Percentiles rank a stretch among this genome's conserved stretches.
These are phyloP conservation scores for Caenorhabditis remanei DNA, from an alignment of 1,140 invertebrate species.

Conservation along the genomic window DNA sequence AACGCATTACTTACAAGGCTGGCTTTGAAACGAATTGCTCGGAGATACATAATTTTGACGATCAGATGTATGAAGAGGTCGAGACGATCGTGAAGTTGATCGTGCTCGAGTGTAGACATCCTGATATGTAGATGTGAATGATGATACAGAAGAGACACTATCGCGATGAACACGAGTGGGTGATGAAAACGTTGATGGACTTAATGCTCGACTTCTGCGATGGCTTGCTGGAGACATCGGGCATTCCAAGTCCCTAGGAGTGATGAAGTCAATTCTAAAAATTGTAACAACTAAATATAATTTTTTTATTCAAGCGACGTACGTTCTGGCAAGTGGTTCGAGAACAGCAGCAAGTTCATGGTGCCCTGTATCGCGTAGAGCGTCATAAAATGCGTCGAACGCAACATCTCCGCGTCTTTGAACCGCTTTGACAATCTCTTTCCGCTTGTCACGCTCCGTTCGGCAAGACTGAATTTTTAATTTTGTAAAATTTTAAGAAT, in stretches of 20 bases:
- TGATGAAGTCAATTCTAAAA: background rate
- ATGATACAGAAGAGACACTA: constrained; percentile 11
- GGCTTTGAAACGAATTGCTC: background rate
- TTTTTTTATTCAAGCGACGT: background rate
- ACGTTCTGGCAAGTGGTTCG: constrained; percentile 39
- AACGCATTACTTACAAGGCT: background rate
- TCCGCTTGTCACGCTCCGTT: constrained; percentile 23
- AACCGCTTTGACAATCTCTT: constrained; percentile 50
- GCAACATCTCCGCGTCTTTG: constrained; percentile 57
- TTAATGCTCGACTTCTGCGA: constrained; percentile 11
- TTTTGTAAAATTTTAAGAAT: background rate
- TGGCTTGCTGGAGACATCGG: constrained; percentile 7
- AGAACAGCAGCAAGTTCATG: constrained; percentile 39
- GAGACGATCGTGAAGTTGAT: constrained; percentile 19
- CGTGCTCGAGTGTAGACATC: constrained; percentile 9
- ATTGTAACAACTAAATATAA: background rate
- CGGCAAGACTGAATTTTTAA: constrained; percentile 17
- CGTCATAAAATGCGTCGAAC: constrained; percentile 54
- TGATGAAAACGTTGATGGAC: background rate
- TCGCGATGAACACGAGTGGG: constrained; percentile 22
- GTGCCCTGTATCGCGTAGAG: constrained; percentile 33
- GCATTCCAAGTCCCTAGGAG: constrained; percentile 9
- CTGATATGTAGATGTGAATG: constrained; percentile 37
- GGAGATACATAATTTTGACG: constrained; percentile 23
- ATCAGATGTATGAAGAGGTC: constrained; percentile 15